Evolutionary conservation across 2,888 invertebrate genomes (phyloP), one percentile per base, ranked within the genome.

Genomic region (Acanthosoma haemorrhoidale): DNA sequence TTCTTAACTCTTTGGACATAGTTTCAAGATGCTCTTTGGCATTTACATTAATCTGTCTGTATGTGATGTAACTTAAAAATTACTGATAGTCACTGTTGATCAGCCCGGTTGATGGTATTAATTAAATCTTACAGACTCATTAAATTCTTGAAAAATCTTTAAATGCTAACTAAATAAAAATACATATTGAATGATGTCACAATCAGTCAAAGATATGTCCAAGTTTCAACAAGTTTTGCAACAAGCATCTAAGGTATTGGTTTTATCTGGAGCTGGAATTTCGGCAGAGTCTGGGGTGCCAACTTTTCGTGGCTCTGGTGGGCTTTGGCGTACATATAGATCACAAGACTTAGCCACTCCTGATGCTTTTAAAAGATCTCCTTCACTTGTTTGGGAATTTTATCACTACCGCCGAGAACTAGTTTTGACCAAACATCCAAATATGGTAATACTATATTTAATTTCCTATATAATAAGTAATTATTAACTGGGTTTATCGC

Each of bases 321-420:
- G 92, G 0, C 85, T 86, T 71, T 94, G 94, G 94, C 85, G 92
- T 76, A 88, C 84, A 75, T 89, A 90, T 79, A 83, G 85, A 74
- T 87, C 90, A 0, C 83, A 86, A 41, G 81, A 83, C 74, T 80
- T 90, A 59, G 89, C 88, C 0, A 88, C 88, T 13, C 89, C 88
- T 25, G 82, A 83, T 76, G 91, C 91, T 0, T 93, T 93, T 78
- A 79, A 79, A 68, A 81, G 82, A 4, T 87, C 87, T 77, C 92
- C 93, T 0, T 87, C 89, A 29, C 81, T 93, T 31, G 93, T 94
- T 31, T 94, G 94, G 94, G 92, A 94, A 79, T 94, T 94, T 81
- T 94, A 94, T 78, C 91, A 92, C 77, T 91, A 92, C 77, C 83
- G 93, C 74, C 82, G 94, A 76, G 89, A 89, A 80, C 82, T 90